These are phyloP conservation scores for Periplaneta americana DNA, from an alignment of 1,140 invertebrate genomes.

Conservation along the genomic window DNA sequence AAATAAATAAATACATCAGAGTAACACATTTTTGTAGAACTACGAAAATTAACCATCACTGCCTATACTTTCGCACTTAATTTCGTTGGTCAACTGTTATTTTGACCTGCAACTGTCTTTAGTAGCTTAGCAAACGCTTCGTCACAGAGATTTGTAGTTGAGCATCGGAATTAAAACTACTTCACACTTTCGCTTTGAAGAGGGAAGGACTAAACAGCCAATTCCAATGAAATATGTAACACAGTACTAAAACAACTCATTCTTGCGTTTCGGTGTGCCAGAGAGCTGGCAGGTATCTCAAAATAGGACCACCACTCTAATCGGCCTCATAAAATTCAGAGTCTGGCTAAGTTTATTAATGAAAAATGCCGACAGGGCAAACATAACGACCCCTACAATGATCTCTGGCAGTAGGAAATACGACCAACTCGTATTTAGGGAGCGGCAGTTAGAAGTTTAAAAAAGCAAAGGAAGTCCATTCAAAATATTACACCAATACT, in stretches of 20 bases:
- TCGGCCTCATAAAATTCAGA: not conserved
- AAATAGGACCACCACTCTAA: not conserved
- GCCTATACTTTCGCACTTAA: too few species aligned
- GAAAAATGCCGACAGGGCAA: not conserved
- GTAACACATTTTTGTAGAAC: too few species aligned
- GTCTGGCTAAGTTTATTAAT: not conserved
- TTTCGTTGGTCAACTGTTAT: not conserved
- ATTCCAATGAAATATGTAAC: not conserved
- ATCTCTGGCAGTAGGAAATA: too few species aligned
- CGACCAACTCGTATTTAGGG: too few species aligned
- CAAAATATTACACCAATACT: too few species aligned
- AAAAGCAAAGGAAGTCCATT: too few species aligned
- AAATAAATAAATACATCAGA: too few species aligned
- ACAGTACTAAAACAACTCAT: not conserved
- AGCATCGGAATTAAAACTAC: not conserved
- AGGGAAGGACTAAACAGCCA: not conserved
- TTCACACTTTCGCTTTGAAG: not conserved
- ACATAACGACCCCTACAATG: not conserved
- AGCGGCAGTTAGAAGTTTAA: too few species aligned
- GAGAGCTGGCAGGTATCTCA: not conserved
- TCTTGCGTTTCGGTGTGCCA: not conserved
- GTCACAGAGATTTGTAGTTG: not conserved
- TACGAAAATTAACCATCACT: too few species aligned
- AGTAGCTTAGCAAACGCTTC: not conserved
- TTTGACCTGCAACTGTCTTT: not conserved